These are phyloP conservation scores for Leptonema lineaticorne DNA, from an alignment of 1,140 invertebrate genomes.

Conservation along the genomic window DNA sequence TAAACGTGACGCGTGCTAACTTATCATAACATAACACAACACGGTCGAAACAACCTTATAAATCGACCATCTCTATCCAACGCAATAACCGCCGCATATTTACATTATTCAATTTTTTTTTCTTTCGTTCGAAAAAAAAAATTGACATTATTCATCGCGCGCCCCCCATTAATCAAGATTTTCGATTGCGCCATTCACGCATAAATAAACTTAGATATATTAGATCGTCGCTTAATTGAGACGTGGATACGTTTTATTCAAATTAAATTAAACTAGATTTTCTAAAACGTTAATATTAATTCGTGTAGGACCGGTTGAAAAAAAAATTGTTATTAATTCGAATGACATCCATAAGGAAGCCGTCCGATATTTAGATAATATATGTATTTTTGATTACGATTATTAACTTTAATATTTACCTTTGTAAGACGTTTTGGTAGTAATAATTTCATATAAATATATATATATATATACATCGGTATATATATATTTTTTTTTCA, in stretches of 20 bases:
- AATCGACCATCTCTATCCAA: constrained; percentile 1
- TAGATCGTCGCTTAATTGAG: constrained; percentile 15
- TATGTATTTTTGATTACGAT: background rate
- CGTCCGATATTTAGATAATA: too few relatives aligned
- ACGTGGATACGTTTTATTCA: background rate
- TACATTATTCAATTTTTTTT: too few relatives aligned
- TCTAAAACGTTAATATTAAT: background rate
- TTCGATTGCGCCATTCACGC: background rate
- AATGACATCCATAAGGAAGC: constrained; percentile 2
- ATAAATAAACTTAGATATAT: too few relatives aligned
- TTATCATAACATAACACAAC: too few relatives aligned
- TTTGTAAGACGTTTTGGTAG: background rate
- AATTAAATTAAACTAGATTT: constrained; percentile 13
- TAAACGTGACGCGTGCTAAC: constrained; percentile 8
- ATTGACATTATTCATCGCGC: too few relatives aligned
- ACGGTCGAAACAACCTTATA: background rate
- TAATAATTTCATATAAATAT: background rate
- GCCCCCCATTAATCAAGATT: background rate
- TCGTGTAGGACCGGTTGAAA: background rate
- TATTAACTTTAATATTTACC: background rate
- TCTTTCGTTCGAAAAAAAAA: too few relatives aligned
- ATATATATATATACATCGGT: too few relatives aligned
- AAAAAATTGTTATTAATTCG: too few relatives aligned
- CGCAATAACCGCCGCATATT: too few relatives aligned
- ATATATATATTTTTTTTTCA: too few relatives aligned